These are phyloP conservation scores for Mylabris phalerata DNA, from an alignment of 1,140 invertebrate genomes.

Conservation along the genomic window DNA sequence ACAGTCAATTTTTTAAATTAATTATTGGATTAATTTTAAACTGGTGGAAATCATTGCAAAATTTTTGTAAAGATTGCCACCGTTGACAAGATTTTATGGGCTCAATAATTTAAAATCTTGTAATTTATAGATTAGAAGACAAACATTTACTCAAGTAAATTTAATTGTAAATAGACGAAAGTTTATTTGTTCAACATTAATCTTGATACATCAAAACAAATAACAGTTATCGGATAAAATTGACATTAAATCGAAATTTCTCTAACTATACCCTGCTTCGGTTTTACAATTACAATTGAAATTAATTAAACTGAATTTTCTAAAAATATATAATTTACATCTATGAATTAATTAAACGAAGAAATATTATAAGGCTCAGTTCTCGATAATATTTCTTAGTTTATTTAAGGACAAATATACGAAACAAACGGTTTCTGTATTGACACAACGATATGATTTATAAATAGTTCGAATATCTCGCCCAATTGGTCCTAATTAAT, in stretches of 20 bases:
- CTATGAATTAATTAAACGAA: not conserved
- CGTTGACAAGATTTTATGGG: conserved; percentile 30
- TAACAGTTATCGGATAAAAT: conserved; percentile 4
- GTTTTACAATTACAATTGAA: too few species aligned
- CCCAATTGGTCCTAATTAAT: too few species aligned
- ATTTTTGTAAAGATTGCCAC: conserved; percentile 1
- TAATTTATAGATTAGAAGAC: conserved; percentile 8
- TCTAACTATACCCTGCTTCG: not conserved
- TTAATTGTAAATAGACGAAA: not conserved
- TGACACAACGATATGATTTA: not conserved
- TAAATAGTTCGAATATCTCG: not conserved
- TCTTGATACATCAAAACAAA: conserved; percentile 5
- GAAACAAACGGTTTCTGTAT: not conserved
- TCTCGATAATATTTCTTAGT: not conserved
- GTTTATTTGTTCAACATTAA: conserved; percentile 11
- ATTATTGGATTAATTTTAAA: not conserved
- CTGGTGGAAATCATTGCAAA: conserved; percentile 4
- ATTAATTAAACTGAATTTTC: not conserved
- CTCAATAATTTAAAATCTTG: conserved; percentile 29
- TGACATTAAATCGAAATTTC: not conserved
- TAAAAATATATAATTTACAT: conserved; percentile 9
- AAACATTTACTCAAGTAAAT: conserved; percentile 5
- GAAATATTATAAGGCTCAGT: too few species aligned
- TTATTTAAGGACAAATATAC: conserved; percentile 4
- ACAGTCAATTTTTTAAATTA: conserved; percentile 2